These are phyloP conservation scores for Neopipo cinnamomea DNA, from an alignment of 2,113 vertebrate species.

Conservation along the genomic window DNA sequence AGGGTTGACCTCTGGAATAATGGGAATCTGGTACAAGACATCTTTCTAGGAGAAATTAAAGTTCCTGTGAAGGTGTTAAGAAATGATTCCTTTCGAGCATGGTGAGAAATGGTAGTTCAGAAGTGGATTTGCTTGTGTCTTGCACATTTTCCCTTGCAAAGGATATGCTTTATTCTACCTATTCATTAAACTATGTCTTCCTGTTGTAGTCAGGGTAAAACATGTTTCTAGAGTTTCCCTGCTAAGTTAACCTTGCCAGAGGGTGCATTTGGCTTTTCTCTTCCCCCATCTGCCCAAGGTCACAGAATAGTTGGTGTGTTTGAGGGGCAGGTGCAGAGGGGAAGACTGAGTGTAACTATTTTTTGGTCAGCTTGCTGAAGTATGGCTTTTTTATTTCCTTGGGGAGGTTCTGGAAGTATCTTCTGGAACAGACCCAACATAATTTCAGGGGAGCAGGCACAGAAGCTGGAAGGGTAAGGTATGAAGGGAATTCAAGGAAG, in stretches of 20 bases:
- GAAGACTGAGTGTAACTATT: neutral
- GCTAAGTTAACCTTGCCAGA: neutral
- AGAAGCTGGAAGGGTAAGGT: neutral
- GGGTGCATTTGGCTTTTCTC: neutral
- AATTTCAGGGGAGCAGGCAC: neutral
- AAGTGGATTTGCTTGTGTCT: neutral
- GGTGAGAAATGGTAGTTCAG: conserved; percentile 77
- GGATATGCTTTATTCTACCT: neutral
- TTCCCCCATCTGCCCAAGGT: neutral
- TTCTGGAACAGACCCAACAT: neutral
- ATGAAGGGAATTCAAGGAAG: neutral
- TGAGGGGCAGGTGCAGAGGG: fast-evolving
- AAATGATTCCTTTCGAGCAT: conserved; percentile 87
- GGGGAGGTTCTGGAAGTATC: neutral
- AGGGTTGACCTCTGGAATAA: conserved; percentile 97
- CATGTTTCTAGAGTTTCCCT: neutral
- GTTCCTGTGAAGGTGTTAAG: conserved; percentile 91
- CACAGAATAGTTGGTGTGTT: neutral
- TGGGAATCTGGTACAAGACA: conserved; percentile 92
- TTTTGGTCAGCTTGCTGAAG: neutral
- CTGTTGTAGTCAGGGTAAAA: neutral
- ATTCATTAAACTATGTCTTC: neutral
- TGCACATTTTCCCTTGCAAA: neutral
- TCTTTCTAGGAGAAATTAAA: conserved; percentile 94
- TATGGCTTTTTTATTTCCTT: neutral